A percentile compares a stretch with the other conserved stretches of the same genome.
Evolutionary conservation across 2,888 invertebrate species (phyloP).

Genomic region (Eueremaeus valkanovi): DNA sequence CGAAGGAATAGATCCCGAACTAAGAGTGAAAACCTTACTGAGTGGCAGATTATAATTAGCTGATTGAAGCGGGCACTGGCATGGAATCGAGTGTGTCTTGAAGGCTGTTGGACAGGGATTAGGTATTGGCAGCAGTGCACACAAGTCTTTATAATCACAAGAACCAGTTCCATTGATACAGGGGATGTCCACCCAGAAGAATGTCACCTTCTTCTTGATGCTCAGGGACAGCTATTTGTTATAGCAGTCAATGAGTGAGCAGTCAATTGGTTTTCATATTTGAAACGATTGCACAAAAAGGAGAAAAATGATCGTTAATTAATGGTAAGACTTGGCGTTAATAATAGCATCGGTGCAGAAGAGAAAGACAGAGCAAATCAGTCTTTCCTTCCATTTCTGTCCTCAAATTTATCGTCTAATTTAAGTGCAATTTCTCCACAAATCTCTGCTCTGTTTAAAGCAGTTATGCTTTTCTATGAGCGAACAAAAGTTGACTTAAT

Average conservation of each 20-base stretch:
- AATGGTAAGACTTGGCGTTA: background rate
- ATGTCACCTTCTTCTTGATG: constrained; percentile 17
- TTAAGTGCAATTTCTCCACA: background rate
- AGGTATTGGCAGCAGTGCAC: constrained; percentile 10
- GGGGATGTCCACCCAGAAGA: constrained; percentile 6
- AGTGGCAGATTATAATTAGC: constrained; percentile 31
- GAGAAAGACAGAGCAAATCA: background rate
- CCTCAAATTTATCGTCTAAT: background rate
- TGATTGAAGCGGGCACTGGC: background rate
- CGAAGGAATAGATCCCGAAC: constrained; percentile 8
- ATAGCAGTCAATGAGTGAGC: too few relatives aligned
- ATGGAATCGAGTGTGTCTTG: constrained; percentile 7
- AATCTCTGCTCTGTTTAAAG: background rate
- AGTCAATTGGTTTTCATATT: background rate
- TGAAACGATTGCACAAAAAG: background rate
- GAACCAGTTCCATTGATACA: background rate
- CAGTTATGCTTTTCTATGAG: background rate
- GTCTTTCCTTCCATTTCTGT: background rate
- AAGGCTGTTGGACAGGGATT: constrained; percentile 26
- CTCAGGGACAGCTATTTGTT: background rate
- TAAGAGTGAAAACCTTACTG: background rate
- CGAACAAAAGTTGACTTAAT: background rate
- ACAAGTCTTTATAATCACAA: constrained; percentile 24
- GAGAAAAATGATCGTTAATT: constrained; percentile 16
- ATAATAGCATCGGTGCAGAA: background rate